phyloP scores from a whole-genome alignment of 2,797 vertebrate genomes.

The Falco novaeseelandiae region DNA sequence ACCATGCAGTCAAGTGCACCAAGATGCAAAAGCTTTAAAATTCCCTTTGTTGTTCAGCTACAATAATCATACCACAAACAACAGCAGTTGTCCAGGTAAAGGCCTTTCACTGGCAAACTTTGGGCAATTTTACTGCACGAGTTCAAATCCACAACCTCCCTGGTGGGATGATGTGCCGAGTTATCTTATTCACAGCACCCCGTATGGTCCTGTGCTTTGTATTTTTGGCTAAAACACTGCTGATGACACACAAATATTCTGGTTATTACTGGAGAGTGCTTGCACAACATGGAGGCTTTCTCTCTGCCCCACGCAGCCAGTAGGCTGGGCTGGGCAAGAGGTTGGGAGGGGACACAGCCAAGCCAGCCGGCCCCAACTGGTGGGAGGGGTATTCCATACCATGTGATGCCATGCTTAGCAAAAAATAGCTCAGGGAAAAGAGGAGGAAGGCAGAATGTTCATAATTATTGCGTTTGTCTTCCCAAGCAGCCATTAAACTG shows the following conservation, averaged over 20 bases:
- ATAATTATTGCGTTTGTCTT: not conserved
- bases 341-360: not conserved
- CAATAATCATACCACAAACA: not conserved
- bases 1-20: not conserved
- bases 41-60: not conserved
- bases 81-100: not conserved
- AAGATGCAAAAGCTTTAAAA: not conserved
- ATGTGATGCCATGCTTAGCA: not conserved
- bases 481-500: not conserved
- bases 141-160: not conserved
- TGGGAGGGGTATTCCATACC: fast-evolving
- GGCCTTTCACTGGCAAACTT: not conserved
- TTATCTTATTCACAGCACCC: not conserved
- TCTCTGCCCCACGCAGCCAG: not conserved
- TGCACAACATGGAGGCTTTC: not conserved
- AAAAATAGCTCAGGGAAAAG: not conserved
- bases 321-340: not conserved
- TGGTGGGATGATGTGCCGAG: not conserved
- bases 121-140: not conserved
- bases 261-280: not conserved
- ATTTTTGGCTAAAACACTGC: not conserved
- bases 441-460: not conserved
- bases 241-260: not conserved
- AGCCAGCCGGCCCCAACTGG: not conserved
- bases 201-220: not conserved